A percentile compares a stretch with the other conserved stretches of the same genome.
phyloP scores from a whole-genome alignment of 2,888 invertebrate species.

The Tetheella fluctuosa region DNA sequence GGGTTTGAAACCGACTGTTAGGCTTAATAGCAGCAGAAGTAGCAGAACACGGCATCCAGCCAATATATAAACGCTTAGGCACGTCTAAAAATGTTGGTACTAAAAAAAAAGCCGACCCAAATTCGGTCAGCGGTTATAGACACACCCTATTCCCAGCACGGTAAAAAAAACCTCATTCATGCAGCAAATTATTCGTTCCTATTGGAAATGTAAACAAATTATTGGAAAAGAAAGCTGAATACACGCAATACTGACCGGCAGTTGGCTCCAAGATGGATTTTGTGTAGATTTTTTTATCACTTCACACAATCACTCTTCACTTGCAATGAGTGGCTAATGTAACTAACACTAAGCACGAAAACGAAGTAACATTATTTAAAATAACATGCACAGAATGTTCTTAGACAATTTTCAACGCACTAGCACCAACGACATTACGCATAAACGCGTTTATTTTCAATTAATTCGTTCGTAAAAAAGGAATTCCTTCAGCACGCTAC shows the following conservation, averaged over 20 bases:
- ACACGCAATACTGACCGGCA: slow-evolving; percentile 70
- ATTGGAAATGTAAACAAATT: slow-evolving; percentile 53
- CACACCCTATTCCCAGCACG: slow-evolving; percentile 68
- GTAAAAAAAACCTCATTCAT: slow-evolving; percentile 41
- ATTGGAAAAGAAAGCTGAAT: slow-evolving; percentile 50
- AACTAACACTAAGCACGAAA: slow-evolving; percentile 78
- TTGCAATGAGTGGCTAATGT: slow-evolving; percentile 57
- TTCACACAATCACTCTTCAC: slow-evolving; percentile 67
- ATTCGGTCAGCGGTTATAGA: slow-evolving; percentile 49
- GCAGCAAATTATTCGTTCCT: slow-evolving; percentile 39
- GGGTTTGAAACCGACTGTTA: not conserved
- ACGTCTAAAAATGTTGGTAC: slow-evolving; percentile 27
- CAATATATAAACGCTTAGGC: slow-evolving; percentile 18
- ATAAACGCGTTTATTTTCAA: slow-evolving; percentile 63
- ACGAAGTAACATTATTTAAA: slow-evolving; percentile 70
- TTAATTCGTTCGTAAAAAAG: slow-evolving; percentile 72
- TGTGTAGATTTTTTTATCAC: slow-evolving; percentile 63
- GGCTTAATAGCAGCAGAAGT: slow-evolving; percentile 5
- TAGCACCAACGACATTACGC: slow-evolving; percentile 79
- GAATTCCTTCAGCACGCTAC: slow-evolving; percentile 65
- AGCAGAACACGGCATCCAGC: slow-evolving; percentile 22
- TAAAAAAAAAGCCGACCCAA: slow-evolving; percentile 66
- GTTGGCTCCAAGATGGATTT: slow-evolving; percentile 57
- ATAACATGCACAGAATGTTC: slow-evolving; percentile 70
- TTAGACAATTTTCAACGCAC: slow-evolving; percentile 68